phyloP scores from a whole-genome alignment of 2,113 vertebrate genomes.

The Fukomys damarensis region DNA sequence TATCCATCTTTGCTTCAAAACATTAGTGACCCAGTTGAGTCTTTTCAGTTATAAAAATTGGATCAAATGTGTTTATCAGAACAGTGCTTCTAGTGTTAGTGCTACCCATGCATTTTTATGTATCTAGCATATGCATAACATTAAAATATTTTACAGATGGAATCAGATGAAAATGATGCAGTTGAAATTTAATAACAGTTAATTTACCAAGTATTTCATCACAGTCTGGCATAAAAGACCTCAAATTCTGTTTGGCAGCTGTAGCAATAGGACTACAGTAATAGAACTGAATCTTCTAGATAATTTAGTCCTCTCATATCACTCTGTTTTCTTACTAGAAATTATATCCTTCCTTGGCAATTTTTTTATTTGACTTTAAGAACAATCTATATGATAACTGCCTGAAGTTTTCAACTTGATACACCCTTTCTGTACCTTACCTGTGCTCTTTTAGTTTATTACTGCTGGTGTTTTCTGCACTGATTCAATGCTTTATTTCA shows the following conservation, averaged over 20 bases:
- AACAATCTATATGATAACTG: constrained; percentile 59
- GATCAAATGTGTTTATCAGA: constrained; percentile 63
- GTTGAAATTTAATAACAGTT: constrained; percentile 69
- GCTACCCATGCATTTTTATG: not conserved
- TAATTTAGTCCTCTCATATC: constrained; percentile 1
- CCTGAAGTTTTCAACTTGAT: not conserved
- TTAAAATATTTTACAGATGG: constrained; percentile 42
- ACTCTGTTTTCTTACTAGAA: constrained; percentile 31
- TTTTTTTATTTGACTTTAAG: constrained; percentile 40
- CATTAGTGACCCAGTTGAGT: constrained; percentile 39
- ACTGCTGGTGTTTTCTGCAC: not conserved
- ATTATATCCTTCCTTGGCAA: constrained; percentile 6
- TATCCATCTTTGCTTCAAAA: constrained; percentile 38
- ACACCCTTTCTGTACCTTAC: not conserved
- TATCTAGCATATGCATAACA: not conserved
- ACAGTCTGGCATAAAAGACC: not conserved
- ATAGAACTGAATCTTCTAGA: constrained; percentile 45
- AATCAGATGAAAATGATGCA: constrained; percentile 14
- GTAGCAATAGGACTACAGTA: not conserved
- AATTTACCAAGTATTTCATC: constrained; percentile 62
- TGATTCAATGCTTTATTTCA: constrained; percentile 20
- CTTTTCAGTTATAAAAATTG: constrained; percentile 60
- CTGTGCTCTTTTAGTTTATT: constrained; percentile 17
- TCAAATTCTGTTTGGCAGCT: constrained; percentile 13
- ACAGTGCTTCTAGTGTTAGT: not conserved